phyloP scores from a whole-genome alignment of 1,140 invertebrate species.

The Batillaria attramentaria region DNA sequence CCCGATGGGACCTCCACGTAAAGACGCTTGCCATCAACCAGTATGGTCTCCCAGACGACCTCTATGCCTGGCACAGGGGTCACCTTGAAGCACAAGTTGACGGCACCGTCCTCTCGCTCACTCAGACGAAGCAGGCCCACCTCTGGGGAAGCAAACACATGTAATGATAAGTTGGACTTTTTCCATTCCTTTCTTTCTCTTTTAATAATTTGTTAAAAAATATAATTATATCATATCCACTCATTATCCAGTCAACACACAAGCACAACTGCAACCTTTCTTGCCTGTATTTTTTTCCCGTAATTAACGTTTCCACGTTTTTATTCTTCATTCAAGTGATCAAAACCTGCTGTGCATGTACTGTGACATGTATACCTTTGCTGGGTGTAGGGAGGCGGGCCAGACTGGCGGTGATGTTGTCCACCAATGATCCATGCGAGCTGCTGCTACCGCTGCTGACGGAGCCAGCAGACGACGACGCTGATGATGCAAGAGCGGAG shows the following conservation, averaged over 20 bases:
- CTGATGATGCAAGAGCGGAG: conserved; percentile 1
- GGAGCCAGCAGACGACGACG: neutral
- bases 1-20: conserved; percentile 90
- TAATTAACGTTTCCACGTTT: conserved; percentile 11
- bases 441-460: neutral
- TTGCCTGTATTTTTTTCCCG: too few species aligned
- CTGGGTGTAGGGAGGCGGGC: neutral
- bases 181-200: too few species aligned
- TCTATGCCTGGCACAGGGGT: conserved; percentile 83
- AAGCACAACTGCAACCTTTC: too few species aligned
- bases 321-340: neutral
- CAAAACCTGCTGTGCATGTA: neutral
- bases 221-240: too few species aligned
- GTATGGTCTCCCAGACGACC: conserved; percentile 85
- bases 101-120: conserved; percentile 33
- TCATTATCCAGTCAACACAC: too few species aligned
- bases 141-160: neutral
- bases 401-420: conserved; percentile 1
- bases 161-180: neutral
- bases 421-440: neutral
- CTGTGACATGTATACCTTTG: conserved; percentile 11
- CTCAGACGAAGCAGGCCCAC: neutral
- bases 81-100: conserved; percentile 78
- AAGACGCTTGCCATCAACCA: conserved; percentile 81
- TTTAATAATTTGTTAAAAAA: too few species aligned